Evolutionary conservation across 2,113 vertebrate genomes (phyloP).

Genomic region (Onychorhynchus coronatus): DNA sequence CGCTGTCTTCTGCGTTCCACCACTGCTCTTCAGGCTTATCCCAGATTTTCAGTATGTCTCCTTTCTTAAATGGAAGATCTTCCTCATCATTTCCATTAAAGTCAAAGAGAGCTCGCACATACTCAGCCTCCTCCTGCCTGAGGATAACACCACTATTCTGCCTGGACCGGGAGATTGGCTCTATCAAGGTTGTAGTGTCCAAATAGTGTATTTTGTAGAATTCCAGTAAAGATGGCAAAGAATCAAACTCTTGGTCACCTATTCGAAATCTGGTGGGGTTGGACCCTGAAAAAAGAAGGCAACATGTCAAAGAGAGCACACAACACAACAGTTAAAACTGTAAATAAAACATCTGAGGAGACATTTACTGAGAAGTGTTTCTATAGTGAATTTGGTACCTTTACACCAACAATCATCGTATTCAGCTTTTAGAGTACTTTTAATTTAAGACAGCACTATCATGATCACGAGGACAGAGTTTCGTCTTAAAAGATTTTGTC

Average conservation of each 20-base stretch:
- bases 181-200: constrained; percentile 98
- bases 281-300: constrained; percentile 76
- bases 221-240: constrained; percentile 92
- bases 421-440: neutral
- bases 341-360: neutral
- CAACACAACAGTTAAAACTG: neutral
- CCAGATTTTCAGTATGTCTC: constrained; percentile 90
- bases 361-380: neutral
- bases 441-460: neutral
- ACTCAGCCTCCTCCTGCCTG: constrained; percentile 87
- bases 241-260: constrained; percentile 98
- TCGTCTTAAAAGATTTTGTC: neutral
- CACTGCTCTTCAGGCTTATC: constrained; percentile 99
- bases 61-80: constrained; percentile 98
- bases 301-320: constrained; percentile 36
- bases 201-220: constrained; percentile 99
- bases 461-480: accelerated
- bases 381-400: neutral
- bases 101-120: constrained; percentile 95
- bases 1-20: constrained; percentile 97
- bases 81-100: constrained; percentile 98
- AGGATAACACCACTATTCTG: constrained; percentile 84
- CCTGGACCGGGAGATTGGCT: constrained; percentile 91
- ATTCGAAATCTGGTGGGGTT: constrained; percentile 88
- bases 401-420: neutral